Evolutionary conservation across 1,140 invertebrate species (phyloP).

Genomic region (Drosophila ficusphila): DNA sequence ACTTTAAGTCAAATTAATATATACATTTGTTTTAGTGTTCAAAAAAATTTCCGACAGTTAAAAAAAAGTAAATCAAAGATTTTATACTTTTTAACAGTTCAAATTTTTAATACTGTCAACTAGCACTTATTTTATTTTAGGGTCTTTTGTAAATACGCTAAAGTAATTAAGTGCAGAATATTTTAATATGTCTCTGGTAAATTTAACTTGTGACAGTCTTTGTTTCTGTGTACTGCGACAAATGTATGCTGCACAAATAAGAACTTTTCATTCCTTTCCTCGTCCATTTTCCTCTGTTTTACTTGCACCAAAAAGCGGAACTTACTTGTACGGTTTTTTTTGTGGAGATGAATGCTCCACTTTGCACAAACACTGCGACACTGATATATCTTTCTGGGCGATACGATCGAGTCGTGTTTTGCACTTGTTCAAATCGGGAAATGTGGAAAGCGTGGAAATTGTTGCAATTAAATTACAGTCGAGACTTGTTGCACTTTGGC

Average conservation of each 20-base stretch:
- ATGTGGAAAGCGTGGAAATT: constrained; percentile 7
- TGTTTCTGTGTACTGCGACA: not conserved
- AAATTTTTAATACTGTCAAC: too few species aligned
- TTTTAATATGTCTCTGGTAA: not conserved
- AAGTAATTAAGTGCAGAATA: too few species aligned
- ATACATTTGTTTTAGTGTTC: too few species aligned
- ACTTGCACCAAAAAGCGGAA: constrained; percentile 8
- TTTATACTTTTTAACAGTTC: too few species aligned
- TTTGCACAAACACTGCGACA: constrained; percentile 14
- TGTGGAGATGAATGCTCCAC: constrained; percentile 3
- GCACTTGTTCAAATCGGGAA: constrained; percentile 10
- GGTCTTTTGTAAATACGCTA: too few species aligned
- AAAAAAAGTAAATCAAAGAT: too few species aligned
- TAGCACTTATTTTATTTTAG: too few species aligned
- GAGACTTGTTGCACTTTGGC: constrained; percentile 58
- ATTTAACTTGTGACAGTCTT: not conserved
- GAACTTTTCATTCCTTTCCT: not conserved
- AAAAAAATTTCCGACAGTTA: too few species aligned
- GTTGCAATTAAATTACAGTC: constrained; percentile 42
- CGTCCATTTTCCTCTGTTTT: not conserved
- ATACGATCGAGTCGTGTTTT: not conserved
- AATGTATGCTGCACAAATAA: constrained; percentile 10
- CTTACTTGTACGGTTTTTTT: not conserved
- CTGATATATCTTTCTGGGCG: constrained; percentile 3
- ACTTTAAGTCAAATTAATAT: too few species aligned